Evolutionary conservation across 1,140 invertebrate species (phyloP).

Genomic region (Drosophila bipectinata): DNA sequence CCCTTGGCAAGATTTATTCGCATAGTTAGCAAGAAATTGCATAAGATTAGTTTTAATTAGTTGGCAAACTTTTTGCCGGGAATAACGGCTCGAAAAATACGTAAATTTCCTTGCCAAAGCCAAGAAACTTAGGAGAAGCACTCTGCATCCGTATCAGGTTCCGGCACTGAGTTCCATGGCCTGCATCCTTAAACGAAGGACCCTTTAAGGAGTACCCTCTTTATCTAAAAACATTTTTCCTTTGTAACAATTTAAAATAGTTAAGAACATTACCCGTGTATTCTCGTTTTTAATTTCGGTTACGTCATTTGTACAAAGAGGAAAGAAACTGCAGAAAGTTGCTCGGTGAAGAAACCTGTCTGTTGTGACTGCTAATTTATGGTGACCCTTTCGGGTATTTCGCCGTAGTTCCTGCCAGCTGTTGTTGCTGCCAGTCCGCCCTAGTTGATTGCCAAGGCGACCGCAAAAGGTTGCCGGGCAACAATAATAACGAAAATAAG

Average conservation of each 20-base stretch:
- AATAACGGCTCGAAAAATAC: conserved; percentile 21
- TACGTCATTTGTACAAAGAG: conserved; percentile 60
- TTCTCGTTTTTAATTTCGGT: conserved; percentile 58
- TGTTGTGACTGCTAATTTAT: conserved; percentile 62
- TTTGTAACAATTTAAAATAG: too few species aligned
- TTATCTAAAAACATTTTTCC: too few species aligned
- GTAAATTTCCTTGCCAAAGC: conserved; percentile 31
- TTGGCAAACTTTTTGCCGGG: conserved; percentile 21
- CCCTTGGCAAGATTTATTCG: conserved; percentile 30
- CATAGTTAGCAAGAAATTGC: conserved; percentile 48
- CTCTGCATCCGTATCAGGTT: conserved; percentile 3
- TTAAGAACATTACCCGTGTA: too few species aligned
- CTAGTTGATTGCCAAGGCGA: conserved; percentile 75
- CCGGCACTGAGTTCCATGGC: too few species aligned
- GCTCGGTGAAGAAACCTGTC: conserved; percentile 31
- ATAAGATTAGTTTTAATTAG: conserved; percentile 71
- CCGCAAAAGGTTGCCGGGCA: conserved; percentile 55
- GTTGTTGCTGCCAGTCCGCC: conserved; percentile 17
- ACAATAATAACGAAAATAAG: conserved; percentile 35
- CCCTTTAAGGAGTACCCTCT: too few species aligned
- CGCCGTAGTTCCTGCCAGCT: conserved; percentile 15
- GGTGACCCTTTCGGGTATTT: conserved; percentile 46
- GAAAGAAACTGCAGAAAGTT: not conserved
- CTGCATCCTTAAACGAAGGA: too few species aligned
- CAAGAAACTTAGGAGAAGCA: conserved; percentile 31